Evolutionary conservation across 1,140 invertebrate species (phyloP).

Genomic region (Zaprionus gabonicus): DNA sequence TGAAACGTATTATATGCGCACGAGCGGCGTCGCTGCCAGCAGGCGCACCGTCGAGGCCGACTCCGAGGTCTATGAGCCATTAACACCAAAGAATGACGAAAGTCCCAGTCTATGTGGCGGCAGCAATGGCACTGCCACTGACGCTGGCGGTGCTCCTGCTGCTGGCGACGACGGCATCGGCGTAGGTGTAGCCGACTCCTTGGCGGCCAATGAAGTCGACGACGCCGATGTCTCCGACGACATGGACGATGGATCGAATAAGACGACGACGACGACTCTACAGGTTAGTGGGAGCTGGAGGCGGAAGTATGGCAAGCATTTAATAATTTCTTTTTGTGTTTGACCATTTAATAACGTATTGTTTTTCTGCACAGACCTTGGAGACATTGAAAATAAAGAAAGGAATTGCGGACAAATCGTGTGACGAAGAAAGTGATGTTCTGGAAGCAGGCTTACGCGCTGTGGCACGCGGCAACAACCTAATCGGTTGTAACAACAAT

Average conservation of each 20-base stretch:
- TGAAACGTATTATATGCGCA: constrained; percentile 74
- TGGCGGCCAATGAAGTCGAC: constrained; percentile 53
- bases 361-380: constrained; percentile 50
- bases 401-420: constrained; percentile 62
- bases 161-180: constrained; percentile 10
- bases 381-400: constrained; percentile 60
- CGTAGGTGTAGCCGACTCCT: constrained; percentile 50
- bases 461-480: constrained; percentile 38
- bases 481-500: constrained; percentile 28
- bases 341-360: not conserved
- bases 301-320: not conserved
- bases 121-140: constrained; percentile 28
- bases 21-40: constrained; percentile 47
- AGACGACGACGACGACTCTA: constrained; percentile 73
- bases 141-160: constrained; percentile 10
- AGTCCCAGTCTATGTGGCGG: constrained; percentile 78
- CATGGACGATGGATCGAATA: constrained; percentile 75
- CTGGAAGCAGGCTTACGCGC: constrained; percentile 49
- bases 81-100: constrained; percentile 83
- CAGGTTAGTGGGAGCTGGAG: constrained; percentile 54
- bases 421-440: constrained; percentile 63
- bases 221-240: constrained; percentile 68
- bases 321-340: not conserved
- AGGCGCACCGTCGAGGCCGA: constrained; percentile 46
- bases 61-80: constrained; percentile 80